Percentiles rank a stretch among this genome's conserved stretches.
phyloP scores from a whole-genome alignment of 2,888 invertebrate species.

The Lasioglossum calceatum region DNA sequence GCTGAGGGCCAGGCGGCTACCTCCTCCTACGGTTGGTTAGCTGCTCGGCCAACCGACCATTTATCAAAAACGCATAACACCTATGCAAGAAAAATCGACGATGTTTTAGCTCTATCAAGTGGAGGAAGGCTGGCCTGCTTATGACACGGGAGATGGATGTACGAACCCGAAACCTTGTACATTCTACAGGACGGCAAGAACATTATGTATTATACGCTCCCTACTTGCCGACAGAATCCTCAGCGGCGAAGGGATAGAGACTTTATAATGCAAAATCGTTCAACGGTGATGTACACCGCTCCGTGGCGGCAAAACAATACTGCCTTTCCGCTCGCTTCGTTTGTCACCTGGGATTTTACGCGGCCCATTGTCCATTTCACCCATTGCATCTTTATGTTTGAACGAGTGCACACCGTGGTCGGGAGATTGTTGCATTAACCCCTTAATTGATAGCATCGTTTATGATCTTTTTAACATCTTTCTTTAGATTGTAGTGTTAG shows the following conservation, averaged over 20 bases:
- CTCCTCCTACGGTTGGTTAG: conserved; percentile 26
- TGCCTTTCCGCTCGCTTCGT: background rate
- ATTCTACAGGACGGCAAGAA: conserved; percentile 74
- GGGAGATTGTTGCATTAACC: background rate
- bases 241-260: conserved; percentile 57
- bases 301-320: background rate
- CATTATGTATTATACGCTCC: conserved; percentile 76
- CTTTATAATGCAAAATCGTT: conserved; percentile 58
- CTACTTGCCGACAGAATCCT: conserved; percentile 60
- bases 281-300: conserved; percentile 34
- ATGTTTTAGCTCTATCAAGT: conserved; percentile 74
- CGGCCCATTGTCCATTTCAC: background rate
- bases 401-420: background rate
- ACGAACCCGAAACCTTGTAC: conserved; percentile 74
- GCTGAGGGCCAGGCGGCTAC: background rate
- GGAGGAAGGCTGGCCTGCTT: conserved; percentile 72
- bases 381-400: background rate
- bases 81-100: conserved; percentile 80
- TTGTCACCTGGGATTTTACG: background rate
- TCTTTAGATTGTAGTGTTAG: too few species aligned
- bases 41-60: conserved; percentile 66
- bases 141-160: conserved; percentile 81
- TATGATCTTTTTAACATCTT: background rate
- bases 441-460: background rate
- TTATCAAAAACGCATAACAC: conserved; percentile 77